Evolutionary conservation across 1,140 invertebrate genomes (phyloP).

Genomic region (Globodera rostochiensis): DNA sequence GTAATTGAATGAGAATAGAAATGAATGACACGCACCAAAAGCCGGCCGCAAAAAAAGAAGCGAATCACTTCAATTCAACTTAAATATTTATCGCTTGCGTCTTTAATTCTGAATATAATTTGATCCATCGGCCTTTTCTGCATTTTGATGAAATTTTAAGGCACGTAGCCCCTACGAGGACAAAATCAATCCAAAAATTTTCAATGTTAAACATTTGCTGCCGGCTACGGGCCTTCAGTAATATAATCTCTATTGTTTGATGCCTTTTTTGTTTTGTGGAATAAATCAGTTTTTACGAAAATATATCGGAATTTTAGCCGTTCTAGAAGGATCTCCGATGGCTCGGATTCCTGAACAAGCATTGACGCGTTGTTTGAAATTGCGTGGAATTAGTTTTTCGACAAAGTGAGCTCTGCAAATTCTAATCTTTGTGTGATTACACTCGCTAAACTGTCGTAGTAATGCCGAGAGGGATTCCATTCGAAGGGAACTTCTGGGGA

Average conservation of each 20-base stretch:
- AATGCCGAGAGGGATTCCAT: conserved; percentile 28
- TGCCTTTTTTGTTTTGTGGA: neutral
- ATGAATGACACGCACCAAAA: conserved; percentile 28
- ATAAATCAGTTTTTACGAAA: neutral
- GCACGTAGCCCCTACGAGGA: neutral
- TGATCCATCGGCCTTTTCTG: neutral
- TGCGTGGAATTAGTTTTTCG: conserved; percentile 46
- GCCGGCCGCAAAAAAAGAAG: conserved; percentile 8
- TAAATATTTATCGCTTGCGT: neutral
- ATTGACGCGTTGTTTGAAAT: conserved; percentile 44
- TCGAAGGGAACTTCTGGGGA: conserved; percentile 33
- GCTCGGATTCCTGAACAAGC: conserved; percentile 31
- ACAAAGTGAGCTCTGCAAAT: conserved; percentile 31
- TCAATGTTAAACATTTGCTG: neutral
- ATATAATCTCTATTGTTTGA: neutral
- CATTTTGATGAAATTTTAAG: neutral
- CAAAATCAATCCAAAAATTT: neutral
- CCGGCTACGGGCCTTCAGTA: neutral
- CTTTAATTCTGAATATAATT: no score
- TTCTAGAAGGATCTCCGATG: conserved; percentile 34
- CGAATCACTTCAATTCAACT: neutral
- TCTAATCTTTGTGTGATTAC: conserved; percentile 17
- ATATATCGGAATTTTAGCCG: conserved; percentile 31
- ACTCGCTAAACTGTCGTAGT: conserved; percentile 23
- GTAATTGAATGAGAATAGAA: conserved; percentile 28